A percentile compares a stretch with the other conserved stretches of the same genome.
Conservation (phyloP, 2,888 invertebrate genomes). For the Drosophila mettleri region DNA sequence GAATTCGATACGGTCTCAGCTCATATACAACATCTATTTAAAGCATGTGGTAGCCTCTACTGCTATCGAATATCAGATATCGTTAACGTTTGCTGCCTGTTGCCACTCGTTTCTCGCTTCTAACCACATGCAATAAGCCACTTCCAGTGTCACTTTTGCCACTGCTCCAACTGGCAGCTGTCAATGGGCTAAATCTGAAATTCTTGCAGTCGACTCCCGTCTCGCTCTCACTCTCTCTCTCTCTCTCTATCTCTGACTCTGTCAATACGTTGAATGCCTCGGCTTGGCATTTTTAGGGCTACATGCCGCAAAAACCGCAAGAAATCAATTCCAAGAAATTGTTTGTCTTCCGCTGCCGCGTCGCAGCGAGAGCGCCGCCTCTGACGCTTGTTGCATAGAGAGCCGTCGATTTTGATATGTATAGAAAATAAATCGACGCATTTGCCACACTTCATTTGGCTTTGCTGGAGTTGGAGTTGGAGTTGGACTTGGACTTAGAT, state of each 20-base stretch:
- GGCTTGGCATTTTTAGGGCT: constrained; percentile 75
- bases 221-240: background rate
- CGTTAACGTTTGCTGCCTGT: constrained; percentile 34
- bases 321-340: constrained; percentile 82
- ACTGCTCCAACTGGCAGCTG: constrained; percentile 25
- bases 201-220: constrained; percentile 19
- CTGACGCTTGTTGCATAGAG: constrained; percentile 37
- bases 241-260: background rate
- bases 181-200: constrained; percentile 21
- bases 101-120: constrained; percentile 12
- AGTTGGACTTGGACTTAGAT: constrained; percentile 4
- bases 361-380: constrained; percentile 5
- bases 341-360: constrained; percentile 77
- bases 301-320: constrained; percentile 74
- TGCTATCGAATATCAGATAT: constrained; percentile 50
- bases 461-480: constrained; percentile 17
- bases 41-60: constrained; percentile 48
- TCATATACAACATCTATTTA: constrained; percentile 9
- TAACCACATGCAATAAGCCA: constrained; percentile 51
- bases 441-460: constrained; percentile 64
- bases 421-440: constrained; percentile 63
- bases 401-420: constrained; percentile 25
- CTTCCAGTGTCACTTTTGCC: constrained; percentile 40
- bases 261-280: constrained; percentile 11
- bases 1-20: background rate